Evolutionary conservation across 2,888 invertebrate species (phyloP), one percentile per base, ranked within the genome.

Genomic region (Acleris emargana): DNA sequence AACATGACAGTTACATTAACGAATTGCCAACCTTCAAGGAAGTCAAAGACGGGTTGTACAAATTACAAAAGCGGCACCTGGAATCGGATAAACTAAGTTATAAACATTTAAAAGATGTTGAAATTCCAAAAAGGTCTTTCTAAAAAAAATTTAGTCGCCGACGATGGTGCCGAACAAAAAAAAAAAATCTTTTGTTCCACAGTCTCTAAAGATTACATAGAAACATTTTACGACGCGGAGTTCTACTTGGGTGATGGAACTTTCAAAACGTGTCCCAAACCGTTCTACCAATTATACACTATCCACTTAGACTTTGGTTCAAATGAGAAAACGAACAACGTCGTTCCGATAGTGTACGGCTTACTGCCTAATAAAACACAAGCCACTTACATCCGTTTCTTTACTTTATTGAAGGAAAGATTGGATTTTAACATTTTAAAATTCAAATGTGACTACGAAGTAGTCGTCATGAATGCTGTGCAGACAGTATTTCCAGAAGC

Each of bases 401-500:
- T 53, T 28, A 53, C 53, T 28, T n/a, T 53, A 53, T 38, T 38
- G 38, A 53, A 38, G 16, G 53, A 53, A 38, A 38, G 32, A 52
- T 52, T 32, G 32, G 28, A 9, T 55, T 43, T 55, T 4, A 55
- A 55, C 7, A 55, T 55, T 9, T 18, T 47, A 17, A 4, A 13
- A 18, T 58, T 58, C 47, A 58, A 58, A 49, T 47, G 58, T 47
- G 47, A 58, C 32, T 47, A 49, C 28, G 32, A 53, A 38, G 32
- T 32, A 7, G 38, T 38, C 28, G 32, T 17, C n/a, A 38, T 53
- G 11, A 53, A 53, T 53, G 53, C 53, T 32, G 53, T 53, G 53
- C 28, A 28, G n/a, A 32, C n/a, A 17, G 53, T 53, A 17, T 32
- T 53, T 17, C 53, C 18, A 53, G 32, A 53, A 17, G 53, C 38